phyloP scores from a whole-genome alignment of 1,140 invertebrate genomes.

The Trichogramma pretiosum region DNA sequence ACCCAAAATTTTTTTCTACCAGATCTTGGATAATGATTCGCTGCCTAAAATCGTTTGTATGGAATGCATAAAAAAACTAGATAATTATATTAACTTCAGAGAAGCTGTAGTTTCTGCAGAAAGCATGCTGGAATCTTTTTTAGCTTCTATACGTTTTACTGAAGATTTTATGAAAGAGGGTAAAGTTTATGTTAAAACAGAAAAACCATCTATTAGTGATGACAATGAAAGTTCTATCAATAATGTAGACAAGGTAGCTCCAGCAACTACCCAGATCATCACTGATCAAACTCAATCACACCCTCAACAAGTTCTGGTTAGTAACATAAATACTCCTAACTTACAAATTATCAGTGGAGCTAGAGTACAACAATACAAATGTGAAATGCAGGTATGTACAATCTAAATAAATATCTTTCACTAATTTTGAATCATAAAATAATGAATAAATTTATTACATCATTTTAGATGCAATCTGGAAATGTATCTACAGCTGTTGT shows the following conservation, averaged over 20 bases:
- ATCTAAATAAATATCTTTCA: no score
- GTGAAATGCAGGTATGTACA: constrained; percentile 43
- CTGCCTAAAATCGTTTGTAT: constrained; percentile 63
- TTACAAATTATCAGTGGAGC: constrained; percentile 47
- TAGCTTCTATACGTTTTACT: constrained; percentile 52
- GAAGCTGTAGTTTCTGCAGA: constrained; percentile 59
- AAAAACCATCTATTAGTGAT: constrained; percentile 28
- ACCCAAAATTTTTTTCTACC: no score
- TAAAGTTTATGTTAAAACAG: constrained; percentile 47
- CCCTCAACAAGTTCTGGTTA: constrained; percentile 44
- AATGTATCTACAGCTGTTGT: constrained; percentile 38
- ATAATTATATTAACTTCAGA: constrained; percentile 53
- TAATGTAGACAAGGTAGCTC: constrained; percentile 28
- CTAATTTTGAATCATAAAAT: no score
- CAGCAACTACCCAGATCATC: constrained; percentile 22
- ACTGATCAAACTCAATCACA: constrained; percentile 29
- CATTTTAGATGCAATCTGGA: constrained; percentile 39
- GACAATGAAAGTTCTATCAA: constrained; percentile 46
- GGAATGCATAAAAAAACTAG: constrained; percentile 54
- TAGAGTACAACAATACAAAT: constrained; percentile 46
- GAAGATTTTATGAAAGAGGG: constrained; percentile 56
- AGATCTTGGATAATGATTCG: constrained; percentile 60
- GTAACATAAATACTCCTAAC: constrained; percentile 44
- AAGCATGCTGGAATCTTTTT: constrained; percentile 57
- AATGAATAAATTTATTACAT: no score